Base-by-base conservation (phyloP, 2,113 vertebrate species). In the Python bivittatus region DNA sequence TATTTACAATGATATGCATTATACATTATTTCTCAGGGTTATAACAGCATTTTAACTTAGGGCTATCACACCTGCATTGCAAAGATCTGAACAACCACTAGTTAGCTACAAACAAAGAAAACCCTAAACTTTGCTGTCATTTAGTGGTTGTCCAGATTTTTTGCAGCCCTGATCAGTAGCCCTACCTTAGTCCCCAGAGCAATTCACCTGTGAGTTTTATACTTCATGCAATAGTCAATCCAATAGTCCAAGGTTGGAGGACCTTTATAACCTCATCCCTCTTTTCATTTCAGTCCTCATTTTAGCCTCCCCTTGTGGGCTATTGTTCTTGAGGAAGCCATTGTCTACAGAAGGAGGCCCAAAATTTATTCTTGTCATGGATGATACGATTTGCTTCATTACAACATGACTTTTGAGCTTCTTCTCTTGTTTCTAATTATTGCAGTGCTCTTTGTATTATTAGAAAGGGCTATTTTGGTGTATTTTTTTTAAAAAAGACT, bases 381-480 rank as follows among this genome's bases (percentile, higher is more conserved):
- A 83, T 42, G 86, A 92, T 83, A 88, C 83, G 25, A 92, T 58
- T 92, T 42, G 44, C 38, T 93, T 90, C 11, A 42, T 1, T 93
- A 42, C 54, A 88, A 23, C 57, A 84, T 57, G 29, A 93, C 22
- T 83, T 61, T n/a, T 83, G 64, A 83, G n/a, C 56, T 88, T 93
- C 44, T 56, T 33, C 56, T 91, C 44, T 72, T 84, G 56, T 60
- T 20, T 91, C 10, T 1, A 3, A 86, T 95, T 94, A 93, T 86
- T 95, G 11, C 54, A 91, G 92, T 93, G 52, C 48, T 89, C 15
- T 58, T 11, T 86, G 0, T 11, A 27, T 27, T 13, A 86, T n/a
- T 10, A 90, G 42, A 88, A 57, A 90, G 58, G n/a, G 3, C 2
- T 48, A 84, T 54, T 0, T 53, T 88, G 61, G 64, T 93, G 1